Base-by-base conservation (phyloP, 2,797 vertebrate genomes). In the Schizopygopsis malacanthus region DNA sequence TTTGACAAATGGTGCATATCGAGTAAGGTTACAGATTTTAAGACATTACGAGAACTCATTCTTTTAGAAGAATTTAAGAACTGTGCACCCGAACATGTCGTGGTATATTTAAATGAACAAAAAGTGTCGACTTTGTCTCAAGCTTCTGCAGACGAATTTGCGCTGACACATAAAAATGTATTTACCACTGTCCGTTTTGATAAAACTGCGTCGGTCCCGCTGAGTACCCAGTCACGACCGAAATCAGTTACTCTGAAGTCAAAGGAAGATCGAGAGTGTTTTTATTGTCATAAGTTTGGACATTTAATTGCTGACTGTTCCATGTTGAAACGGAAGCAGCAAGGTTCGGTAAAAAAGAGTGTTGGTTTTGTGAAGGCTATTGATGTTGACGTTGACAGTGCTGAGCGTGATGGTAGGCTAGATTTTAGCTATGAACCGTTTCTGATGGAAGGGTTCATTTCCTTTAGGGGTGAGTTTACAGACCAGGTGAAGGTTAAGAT, bases 271-370 rank as follows among this genome's bases (percentile, higher is more conserved):
- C 1, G 37, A 5, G 45, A 72, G 12, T 85, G 82, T 85, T 85
- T 72, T 76, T 87, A 81, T 25, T 85, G 69, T 37, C 82, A 81
- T 18, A 56, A 81, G 12, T 11, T n/a, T 41, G 52, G 33, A 1
- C 77, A 81, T 15, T 45, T 85, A 6, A 81, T 87, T 43, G 59
- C 70, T 8, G 43, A 83, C 8, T 85, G 76, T 84, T 0, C 22
- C 6, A 41, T 4, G 6, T 52, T 69, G 25, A 69, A 83, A 18
- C 2, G 16, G n/a, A 65, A 50, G 22, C 79, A 63, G 37, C 22
- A 5, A 11, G 18, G 7, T 16, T 50, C n/a, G 18, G 18, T 28
- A 22, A n/a, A 10, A 4, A 65, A 65, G 63, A 65, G 63, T 4
- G 33, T 16, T 16, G 65, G 33, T 1, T 37, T 39, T 63, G 61